Evolutionary conservation across 2,113 vertebrate genomes (phyloP).

Genomic region (Daubentonia madagascariensis): DNA sequence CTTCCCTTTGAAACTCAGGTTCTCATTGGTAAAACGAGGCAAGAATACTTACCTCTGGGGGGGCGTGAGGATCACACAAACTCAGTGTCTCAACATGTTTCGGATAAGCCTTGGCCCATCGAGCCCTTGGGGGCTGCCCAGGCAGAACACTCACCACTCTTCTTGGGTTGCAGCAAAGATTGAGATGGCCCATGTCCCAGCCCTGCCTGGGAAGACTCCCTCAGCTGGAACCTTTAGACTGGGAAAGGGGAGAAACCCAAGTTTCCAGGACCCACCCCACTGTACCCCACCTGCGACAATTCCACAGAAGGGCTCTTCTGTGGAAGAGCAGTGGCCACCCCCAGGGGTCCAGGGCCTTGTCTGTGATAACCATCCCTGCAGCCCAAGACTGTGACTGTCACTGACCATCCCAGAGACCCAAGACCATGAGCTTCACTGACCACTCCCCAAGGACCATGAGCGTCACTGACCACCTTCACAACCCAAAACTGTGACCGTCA

Average conservation of each 20-base stretch:
- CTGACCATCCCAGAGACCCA: too few species aligned
- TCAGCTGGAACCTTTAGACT: not conserved
- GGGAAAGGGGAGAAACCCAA: not conserved
- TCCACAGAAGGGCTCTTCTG: not conserved
- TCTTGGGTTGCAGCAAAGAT: not conserved
- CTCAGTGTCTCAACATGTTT: fast-evolving
- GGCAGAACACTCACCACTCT: not conserved
- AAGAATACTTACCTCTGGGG: too few species aligned
- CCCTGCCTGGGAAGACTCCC: not conserved
- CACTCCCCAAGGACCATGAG: too few species aligned
- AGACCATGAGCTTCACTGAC: too few species aligned
- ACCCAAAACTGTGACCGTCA: too few species aligned
- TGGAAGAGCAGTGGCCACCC: too few species aligned
- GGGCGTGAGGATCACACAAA: fast-evolving
- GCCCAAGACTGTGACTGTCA: too few species aligned
- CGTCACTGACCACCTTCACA: not conserved
- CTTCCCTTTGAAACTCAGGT: not conserved
- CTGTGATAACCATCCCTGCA: too few species aligned
- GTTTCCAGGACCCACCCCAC: not conserved
- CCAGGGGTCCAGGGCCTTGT: too few species aligned
- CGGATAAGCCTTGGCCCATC: fast-evolving
- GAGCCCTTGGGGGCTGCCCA: not conserved
- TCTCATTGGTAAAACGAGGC: fast-evolving
- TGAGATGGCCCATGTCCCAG: not conserved
- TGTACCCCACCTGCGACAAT: fast-evolving